Base-by-base conservation (phyloP, 2,888 invertebrate species). In the Polymixis flavicincta region DNA sequence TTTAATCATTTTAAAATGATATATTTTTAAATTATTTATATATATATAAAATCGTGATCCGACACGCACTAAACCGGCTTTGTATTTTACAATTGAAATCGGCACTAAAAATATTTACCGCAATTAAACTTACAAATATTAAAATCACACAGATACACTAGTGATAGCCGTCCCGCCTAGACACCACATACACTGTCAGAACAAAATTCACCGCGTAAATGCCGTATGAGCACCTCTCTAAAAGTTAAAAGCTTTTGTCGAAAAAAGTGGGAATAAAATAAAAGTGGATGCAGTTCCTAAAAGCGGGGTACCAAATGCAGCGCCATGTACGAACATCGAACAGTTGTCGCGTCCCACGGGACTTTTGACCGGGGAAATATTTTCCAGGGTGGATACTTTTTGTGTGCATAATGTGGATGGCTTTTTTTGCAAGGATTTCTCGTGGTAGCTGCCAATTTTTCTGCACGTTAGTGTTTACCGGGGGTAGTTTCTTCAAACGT, bases 191-290 rank as follows among this genome's bases (percentile, higher is more conserved):
- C 52, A 81, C 65, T 71, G 64, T 61, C 70, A 28, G 86, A 84
- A 80, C 86, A 85, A 92, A 92, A 92, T 92, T 91, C 90, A 89
- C 92, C 90, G 89, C 90, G 88, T 92, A 93, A 95, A 93, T 92
- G 89, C 90, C 90, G 90, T 92, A 93, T 92, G 91, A 92, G 91
- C 91, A 92, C 91, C 91, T 92, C 90, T 90, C 94, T 93, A 93
- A 95, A 95, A 94, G 94, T 95, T 95, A 95, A 96, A 95, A 95
- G 95, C 95, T 95, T 95, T 95, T 91, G 92, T 91, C 89, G 89
- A 94, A 96, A 95, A 95, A 94, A 94, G 88, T 91, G 84, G 83
- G 87, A 90, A 92, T 91, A 92, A 94, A 94, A 94, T 93, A 93
- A 93, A 93, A 92, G 90, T 91, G 91, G 87, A 90, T 91, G 92